Evolutionary conservation across 2,113 vertebrate genomes (phyloP).

Genomic region (Isurus oxyrinchus): DNA sequence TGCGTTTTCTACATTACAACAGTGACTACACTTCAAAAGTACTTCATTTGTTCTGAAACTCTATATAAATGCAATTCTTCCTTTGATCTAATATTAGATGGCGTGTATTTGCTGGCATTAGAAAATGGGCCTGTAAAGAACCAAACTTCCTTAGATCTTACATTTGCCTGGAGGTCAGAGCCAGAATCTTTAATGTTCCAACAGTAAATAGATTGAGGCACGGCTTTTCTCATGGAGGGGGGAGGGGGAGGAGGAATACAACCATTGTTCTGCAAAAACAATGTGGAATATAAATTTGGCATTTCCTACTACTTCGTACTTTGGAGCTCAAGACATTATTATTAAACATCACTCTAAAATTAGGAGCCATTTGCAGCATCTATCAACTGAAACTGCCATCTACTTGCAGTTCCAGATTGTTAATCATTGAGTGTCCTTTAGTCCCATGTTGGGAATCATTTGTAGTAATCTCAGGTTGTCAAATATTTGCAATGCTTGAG

Average conservation of each 20-base stretch:
- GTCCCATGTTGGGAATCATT: neutral
- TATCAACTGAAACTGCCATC: neutral
- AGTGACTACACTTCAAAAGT: neutral
- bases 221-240: neutral
- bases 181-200: neutral
- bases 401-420: neutral
- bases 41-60: neutral
- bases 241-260: neutral
- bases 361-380: neutral
- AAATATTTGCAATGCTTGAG: neutral
- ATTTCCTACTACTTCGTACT: neutral
- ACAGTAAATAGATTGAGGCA: neutral
- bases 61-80: neutral
- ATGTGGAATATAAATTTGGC: conserved; percentile 26
- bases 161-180: neutral
- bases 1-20: too few relatives aligned
- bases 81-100: neutral
- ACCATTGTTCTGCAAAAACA: conserved; percentile 28
- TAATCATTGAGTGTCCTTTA: neutral
- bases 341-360: conserved; percentile 1
- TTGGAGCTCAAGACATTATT: neutral
- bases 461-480: neutral
- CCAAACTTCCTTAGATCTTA: neutral
- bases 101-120: neutral
- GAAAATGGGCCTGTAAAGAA: neutral